phyloP scores from a whole-genome alignment of 2,888 invertebrate species.

The Cerastoderma edule region DNA sequence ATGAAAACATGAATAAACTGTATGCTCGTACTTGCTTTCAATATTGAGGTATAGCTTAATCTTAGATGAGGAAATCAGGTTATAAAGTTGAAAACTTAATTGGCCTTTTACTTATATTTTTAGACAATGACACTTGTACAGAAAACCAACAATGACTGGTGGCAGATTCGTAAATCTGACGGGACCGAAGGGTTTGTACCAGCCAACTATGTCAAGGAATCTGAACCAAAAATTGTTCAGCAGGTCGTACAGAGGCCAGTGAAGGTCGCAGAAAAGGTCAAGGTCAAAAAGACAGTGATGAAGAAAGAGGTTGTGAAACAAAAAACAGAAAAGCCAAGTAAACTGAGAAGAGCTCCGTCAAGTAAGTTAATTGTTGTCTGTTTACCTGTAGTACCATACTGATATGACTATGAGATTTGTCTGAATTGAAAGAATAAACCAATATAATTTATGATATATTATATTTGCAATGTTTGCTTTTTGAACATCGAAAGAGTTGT shows the following conservation, averaged over 20 bases:
- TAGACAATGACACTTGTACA: slow-evolving; percentile 94
- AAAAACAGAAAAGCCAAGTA: slow-evolving; percentile 82
- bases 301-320: slow-evolving; percentile 88
- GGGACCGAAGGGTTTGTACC: slow-evolving; percentile 98
- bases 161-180: slow-evolving; percentile 97
- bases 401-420: too few relatives aligned
- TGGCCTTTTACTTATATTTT: too few relatives aligned
- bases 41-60: too few relatives aligned
- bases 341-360: slow-evolving; percentile 81
- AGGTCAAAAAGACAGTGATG: slow-evolving; percentile 91
- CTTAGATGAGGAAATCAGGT: too few relatives aligned
- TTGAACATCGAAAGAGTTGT: too few relatives aligned
- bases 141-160: slow-evolving; percentile 99
- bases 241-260: slow-evolving; percentile 90
- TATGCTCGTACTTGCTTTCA: too few relatives aligned
- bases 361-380: slow-evolving; percentile 65
- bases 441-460: too few relatives aligned
- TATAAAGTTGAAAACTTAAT: too few relatives aligned
- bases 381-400: too few relatives aligned
- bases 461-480: too few relatives aligned
- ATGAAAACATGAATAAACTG: too few relatives aligned
- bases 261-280: slow-evolving; percentile 92
- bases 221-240: slow-evolving; percentile 90
- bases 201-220: slow-evolving; percentile 96
- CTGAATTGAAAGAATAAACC: too few relatives aligned